Evolutionary conservation across 2,888 invertebrate species (phyloP), one percentile per base, ranked within the genome.

Genomic region (Rhagonycha lutea): DNA sequence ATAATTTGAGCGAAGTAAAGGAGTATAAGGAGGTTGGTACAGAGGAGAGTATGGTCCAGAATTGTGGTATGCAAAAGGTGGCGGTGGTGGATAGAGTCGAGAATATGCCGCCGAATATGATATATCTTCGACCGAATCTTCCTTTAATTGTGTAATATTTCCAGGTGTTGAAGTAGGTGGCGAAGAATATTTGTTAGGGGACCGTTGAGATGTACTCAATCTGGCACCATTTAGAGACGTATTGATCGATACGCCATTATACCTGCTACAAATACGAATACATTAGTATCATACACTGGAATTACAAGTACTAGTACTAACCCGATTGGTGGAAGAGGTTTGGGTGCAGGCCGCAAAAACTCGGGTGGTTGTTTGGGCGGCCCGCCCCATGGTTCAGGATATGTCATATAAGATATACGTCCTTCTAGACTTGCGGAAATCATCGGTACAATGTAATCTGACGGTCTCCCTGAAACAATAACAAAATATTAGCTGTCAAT

Each of bases 381-480:
- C 86, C 90, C 90, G 87, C 90, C 89, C 88, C 90, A 90, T 86
- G 89, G 90, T 85, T 91, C 90, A 85, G 90, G 90, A 89, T 88
- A 88, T 81, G 88, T 88, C 88, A 88, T 88, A 84, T 87, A 87
- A 83, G 86, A 85, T 81, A 86, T 81, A 86, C 89, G 90, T 89
- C 92, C 92, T 90, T 92, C 92, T 90, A 92, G 90, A 87, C 91
- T 91, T 87, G 92, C 92, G 86, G 92, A 92, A 90, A 92, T 92
- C 92, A 92, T 92, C 90, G 91, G 90, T 87, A 82, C 83, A 78
- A 77, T 73, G 78, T 80, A 79, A 79, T 80, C 80, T 81, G 80
- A 79, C 81, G 81, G 79, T 81, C 78, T 77, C 83, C 88, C 91
- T 91, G 90, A 8, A 86, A 88, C 14, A 32, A 72, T 72, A 47